phyloP scores from a whole-genome alignment of 2,113 vertebrate genomes.

The Tupaia tana region DNA sequence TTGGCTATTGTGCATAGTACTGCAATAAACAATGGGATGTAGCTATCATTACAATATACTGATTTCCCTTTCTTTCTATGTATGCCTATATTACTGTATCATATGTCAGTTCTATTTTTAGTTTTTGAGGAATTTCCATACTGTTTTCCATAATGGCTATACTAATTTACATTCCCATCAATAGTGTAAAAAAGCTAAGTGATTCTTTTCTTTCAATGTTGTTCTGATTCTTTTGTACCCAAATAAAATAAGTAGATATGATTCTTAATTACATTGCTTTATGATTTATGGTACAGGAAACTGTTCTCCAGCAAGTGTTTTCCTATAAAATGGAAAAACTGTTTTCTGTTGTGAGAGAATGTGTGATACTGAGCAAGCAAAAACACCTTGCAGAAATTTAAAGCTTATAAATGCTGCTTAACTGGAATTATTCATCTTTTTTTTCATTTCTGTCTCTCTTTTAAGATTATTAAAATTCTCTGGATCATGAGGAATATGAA shows the following conservation, averaged over 20 bases:
- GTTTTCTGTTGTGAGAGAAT: not conserved
- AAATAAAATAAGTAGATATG: not conserved
- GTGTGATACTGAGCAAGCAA: not conserved
- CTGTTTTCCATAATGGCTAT: too few relatives aligned
- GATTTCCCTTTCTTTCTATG: too few relatives aligned
- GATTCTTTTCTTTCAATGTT: conserved; percentile 24
- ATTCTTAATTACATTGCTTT: conserved; percentile 1
- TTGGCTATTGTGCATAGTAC: too few relatives aligned
- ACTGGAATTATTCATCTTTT: not conserved
- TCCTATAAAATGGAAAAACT: not conserved
- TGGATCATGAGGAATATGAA: not conserved
- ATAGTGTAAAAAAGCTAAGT: too few relatives aligned
- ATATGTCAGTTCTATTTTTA: too few relatives aligned
- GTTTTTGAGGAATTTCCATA: too few relatives aligned
- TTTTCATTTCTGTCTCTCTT: not conserved
- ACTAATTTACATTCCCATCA: too few relatives aligned
- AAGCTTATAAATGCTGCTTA: conserved; percentile 8
- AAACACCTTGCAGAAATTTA: not conserved
- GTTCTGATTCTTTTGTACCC: not conserved
- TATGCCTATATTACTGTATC: too few relatives aligned
- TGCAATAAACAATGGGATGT: too few relatives aligned
- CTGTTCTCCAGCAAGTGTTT: conserved; percentile 1
- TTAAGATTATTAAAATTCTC: conserved; percentile 13
- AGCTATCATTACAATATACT: too few relatives aligned
- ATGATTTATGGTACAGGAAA: not conserved